phyloP scores from a whole-genome alignment of 2,113 vertebrate species.

The Petrocephalus microphthalmus region DNA sequence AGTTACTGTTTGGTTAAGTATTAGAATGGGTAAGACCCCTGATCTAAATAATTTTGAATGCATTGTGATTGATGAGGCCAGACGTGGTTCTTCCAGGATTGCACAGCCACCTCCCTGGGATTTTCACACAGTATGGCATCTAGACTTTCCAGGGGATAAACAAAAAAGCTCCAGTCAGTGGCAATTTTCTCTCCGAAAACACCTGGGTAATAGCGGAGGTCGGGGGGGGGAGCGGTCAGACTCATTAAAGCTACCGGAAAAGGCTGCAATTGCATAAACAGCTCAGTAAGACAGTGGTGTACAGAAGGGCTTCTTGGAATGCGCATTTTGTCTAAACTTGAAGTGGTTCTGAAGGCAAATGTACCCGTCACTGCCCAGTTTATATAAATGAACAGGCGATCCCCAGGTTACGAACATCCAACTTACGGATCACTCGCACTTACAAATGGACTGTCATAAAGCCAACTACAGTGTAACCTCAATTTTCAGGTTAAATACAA shows the following conservation, averaged over 20 bases:
- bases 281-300: not conserved
- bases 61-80: not conserved
- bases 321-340: not conserved
- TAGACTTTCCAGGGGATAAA: not conserved
- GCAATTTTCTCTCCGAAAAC: not conserved
- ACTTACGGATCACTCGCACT: not conserved
- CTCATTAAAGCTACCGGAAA: not conserved
- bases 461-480: too few relatives aligned
- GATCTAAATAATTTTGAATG: not conserved
- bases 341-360: not conserved
- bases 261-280: not conserved
- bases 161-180: not conserved
- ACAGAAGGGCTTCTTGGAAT: not conserved
- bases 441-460: not conserved
- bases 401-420: not conserved
- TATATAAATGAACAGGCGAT: not conserved
- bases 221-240: not conserved
- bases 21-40: not conserved
- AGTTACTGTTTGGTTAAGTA: not conserved
- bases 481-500: not conserved
- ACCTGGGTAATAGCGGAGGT: not conserved
- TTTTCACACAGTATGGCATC: not conserved
- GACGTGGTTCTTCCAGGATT: not conserved
- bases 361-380: not conserved
- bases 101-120: not conserved